Conservation (phyloP, 2,888 invertebrate species). For the Ophion ventricosus region DNA sequence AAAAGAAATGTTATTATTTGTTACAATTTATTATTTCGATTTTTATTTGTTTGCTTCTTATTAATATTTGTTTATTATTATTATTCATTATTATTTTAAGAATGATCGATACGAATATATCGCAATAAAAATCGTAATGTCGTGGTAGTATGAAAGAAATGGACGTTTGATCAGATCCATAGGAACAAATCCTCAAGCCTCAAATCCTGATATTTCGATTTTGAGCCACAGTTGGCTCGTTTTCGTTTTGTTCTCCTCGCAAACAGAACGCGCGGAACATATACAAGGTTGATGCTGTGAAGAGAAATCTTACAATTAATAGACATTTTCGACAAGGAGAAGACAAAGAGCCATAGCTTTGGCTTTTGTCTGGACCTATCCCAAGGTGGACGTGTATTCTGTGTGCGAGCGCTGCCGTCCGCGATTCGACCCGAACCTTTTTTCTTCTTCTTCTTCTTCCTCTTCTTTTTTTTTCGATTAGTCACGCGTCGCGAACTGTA, state of each 20-base stretch:
- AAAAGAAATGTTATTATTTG: no score
- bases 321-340: constrained; percentile 28
- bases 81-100: no score
- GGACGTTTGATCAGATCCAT: no score
- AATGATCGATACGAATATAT: no score
- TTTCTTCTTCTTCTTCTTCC: not conserved
- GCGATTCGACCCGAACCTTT: constrained; percentile 12
- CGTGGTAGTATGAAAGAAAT: no score
- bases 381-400: constrained; percentile 69
- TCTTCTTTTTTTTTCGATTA: constrained; percentile 69
- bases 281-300: not conserved
- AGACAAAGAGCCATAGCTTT: constrained; percentile 3
- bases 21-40: no score
- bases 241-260: constrained; percentile 9
- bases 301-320: constrained; percentile 8
- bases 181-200: no score
- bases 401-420: constrained; percentile 41
- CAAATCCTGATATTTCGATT: no score
- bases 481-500: constrained; percentile 70
- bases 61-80: no score
- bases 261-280: not conserved
- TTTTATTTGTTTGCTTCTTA: no score
- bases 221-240: not conserved
- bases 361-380: constrained; percentile 70
- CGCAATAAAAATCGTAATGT: no score